Conservation (phyloP, 2,797 vertebrate species). For the Avahi laniger region DNA sequence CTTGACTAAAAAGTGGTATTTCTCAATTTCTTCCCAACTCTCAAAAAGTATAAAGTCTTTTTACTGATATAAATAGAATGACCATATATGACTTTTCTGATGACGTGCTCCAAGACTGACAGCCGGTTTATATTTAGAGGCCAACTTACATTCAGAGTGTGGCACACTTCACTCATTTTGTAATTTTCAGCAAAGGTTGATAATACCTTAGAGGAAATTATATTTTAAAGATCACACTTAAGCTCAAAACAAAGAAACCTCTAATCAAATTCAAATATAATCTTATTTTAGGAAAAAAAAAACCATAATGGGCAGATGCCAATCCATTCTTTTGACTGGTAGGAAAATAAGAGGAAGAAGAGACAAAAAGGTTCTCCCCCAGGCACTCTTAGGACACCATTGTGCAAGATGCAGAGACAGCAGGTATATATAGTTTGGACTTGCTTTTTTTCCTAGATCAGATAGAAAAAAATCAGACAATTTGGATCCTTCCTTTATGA, state of each 20-base stretch:
- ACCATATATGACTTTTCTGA: neutral
- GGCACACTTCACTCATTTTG: conserved; percentile 9
- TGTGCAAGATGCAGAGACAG: neutral
- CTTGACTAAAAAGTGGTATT: neutral
- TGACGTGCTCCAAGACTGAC: neutral
- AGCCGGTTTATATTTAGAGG: neutral
- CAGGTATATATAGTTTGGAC: neutral
- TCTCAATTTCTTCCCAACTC: conserved; percentile 34
- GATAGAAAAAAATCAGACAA: neutral
- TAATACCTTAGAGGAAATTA: conserved; percentile 53
- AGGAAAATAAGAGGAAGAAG: neutral
- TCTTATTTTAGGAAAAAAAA: neutral
- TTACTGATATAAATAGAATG: conserved; percentile 1
- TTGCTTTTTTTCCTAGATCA: neutral
- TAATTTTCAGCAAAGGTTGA: conserved; percentile 48
- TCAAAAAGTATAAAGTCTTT: conserved; percentile 4
- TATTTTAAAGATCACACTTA: conserved; percentile 61
- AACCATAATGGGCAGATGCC: neutral
- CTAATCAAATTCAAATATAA: conserved; percentile 41
- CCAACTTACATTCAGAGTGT: neutral
- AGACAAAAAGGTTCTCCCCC: neutral
- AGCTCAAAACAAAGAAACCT: conserved; percentile 44
- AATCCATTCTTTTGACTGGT: neutral
- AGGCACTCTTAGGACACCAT: neutral
- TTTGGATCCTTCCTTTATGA: neutral